Conservation (phyloP, 2,888 invertebrate genomes). For the Girardia tigrina region DNA sequence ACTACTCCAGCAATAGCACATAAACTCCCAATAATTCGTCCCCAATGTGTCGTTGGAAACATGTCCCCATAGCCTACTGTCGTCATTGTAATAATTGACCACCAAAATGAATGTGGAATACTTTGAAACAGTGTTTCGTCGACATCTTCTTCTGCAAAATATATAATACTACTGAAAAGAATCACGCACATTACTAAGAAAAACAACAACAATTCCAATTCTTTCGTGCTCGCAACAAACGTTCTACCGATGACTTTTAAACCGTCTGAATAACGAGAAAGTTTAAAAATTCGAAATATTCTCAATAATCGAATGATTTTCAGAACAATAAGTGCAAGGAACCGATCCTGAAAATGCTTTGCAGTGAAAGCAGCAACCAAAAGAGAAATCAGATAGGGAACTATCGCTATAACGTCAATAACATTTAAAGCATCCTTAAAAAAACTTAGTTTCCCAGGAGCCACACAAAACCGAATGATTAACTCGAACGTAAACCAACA, state of each 20-base stretch:
- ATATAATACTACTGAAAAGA: constrained; percentile 83
- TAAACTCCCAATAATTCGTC: constrained; percentile 73
- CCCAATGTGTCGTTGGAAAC: constrained; percentile 97
- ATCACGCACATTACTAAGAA: constrained; percentile 96
- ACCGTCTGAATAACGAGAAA: constrained; percentile 97
- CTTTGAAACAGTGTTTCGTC: constrained; percentile 80
- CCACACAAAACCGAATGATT: constrained; percentile 91
- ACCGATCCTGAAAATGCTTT: constrained; percentile 40
- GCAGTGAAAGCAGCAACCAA: constrained; percentile 78
- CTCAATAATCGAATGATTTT: constrained; percentile 92
- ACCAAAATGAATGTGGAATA: constrained; percentile 88
- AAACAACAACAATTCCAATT: constrained; percentile 96
- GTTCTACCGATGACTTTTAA: constrained; percentile 95
- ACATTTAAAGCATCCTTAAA: constrained; percentile 99
- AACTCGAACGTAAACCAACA: constrained; percentile 92
- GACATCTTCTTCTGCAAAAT: constrained; percentile 83
- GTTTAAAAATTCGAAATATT: constrained; percentile 98
- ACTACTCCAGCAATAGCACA: constrained; percentile 98
- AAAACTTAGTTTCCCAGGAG: constrained; percentile 95
- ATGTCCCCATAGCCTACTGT: constrained; percentile 99
- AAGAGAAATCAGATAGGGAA: constrained; percentile 97
- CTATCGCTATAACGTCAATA: constrained; percentile 96
- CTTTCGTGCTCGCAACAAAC: constrained; percentile 95
- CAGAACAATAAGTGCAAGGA: constrained; percentile 69
- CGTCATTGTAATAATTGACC: constrained; percentile 80